Conservation (phyloP, 2,113 vertebrate genomes). For the Caloenas nicobarica region DNA sequence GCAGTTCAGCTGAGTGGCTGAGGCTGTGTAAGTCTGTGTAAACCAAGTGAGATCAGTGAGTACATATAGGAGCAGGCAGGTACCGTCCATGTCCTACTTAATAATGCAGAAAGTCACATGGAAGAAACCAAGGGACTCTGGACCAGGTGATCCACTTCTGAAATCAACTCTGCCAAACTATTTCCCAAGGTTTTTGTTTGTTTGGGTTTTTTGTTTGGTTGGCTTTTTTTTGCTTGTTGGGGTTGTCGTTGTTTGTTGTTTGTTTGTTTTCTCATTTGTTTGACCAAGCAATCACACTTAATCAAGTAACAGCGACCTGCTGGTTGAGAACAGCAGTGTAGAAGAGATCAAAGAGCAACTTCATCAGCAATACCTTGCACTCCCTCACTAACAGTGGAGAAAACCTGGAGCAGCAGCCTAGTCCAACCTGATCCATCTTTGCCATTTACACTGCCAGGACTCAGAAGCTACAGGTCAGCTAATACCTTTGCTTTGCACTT, state of each 20-base stretch:
- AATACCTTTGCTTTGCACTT: background rate
- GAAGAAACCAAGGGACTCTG: background rate
- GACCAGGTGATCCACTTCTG: background rate
- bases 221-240: background rate
- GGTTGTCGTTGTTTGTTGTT: too few species aligned
- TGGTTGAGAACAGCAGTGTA: background rate
- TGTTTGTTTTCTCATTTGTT: background rate
- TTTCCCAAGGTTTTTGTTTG: background rate
- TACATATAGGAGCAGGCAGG: background rate
- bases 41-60: background rate
- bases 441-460: background rate
- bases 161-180: background rate
- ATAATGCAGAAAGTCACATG: background rate
- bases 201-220: background rate
- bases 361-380: background rate
- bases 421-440: background rate
- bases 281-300: background rate
- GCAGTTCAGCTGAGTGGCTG: fast-evolving
- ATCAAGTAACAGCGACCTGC: background rate
- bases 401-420: background rate
- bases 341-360: background rate
- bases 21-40: background rate
- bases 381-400: background rate
- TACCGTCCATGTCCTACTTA: background rate
- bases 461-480: background rate